Evolutionary conservation across 2,113 vertebrate species (phyloP), one percentile per base, ranked within the genome.

Genomic region (Bos javanicus): DNA sequence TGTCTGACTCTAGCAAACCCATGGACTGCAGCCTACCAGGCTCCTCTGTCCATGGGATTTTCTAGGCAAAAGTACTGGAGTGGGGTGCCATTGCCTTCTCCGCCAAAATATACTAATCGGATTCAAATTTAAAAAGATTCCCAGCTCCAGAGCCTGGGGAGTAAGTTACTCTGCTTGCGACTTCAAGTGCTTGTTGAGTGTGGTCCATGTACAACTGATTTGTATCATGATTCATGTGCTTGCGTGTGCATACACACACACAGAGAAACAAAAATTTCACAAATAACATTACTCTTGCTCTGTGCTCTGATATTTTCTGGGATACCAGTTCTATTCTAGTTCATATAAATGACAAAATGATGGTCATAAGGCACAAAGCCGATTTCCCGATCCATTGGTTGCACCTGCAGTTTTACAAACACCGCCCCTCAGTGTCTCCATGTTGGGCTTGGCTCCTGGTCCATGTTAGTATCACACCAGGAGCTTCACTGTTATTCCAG

Each of bases 361-460:
- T 80, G 84, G 46, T 82, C 90, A 84, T 1, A 2, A 80, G 39
- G n/a, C 83, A 57, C 96, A 97, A 43, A 95, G 64, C n/a, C 52
- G 94, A 94, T 88, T 92, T 97, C 96, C 62, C 83, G 89, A 97
- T 30, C 95, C n/a, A 9, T 36, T 76, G 91, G 88, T 10, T 76
- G 0, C 43, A 33, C 39, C 76, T 60, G 59, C 64, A 62, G 17
- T 62, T 94, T 71, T n/a, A 62, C 50, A 57, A 11, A 14, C 28
- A 39, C 39, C 0, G 14, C 4, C 25, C 59, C 11, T 88, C 6
- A 2, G 17, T 30, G 46, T 87, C 28, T 12, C 33, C n/a, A 36
- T 6, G 21, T 7, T 5, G 52, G 64, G 23, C 46, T 7, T 7
- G 12, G 80, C 12, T 33, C n/a, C 33, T 39, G 59, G 16, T 21